Evolutionary conservation across 1,140 invertebrate species (phyloP).

Genomic region (Ptiloglossa arizonensis): DNA sequence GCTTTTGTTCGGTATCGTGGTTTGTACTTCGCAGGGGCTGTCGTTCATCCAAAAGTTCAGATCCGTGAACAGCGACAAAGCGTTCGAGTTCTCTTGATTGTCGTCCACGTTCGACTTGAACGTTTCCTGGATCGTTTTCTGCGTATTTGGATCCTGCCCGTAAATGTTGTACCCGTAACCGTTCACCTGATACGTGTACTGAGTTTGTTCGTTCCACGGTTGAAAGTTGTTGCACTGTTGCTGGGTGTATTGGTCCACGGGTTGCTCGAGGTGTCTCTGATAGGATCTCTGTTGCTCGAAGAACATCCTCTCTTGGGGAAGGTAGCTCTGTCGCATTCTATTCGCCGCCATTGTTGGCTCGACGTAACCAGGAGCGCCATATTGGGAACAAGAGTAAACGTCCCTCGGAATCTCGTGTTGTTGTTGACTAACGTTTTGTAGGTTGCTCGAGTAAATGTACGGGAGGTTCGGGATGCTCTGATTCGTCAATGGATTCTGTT

Average conservation of each 20-base stretch:
- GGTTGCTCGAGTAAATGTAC: not conserved
- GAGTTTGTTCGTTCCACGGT: not conserved
- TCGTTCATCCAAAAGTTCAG: conserved; percentile 22
- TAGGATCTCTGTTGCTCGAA: not conserved
- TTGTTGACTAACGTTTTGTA: not conserved
- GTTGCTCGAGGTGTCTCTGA: not conserved
- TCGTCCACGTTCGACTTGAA: not conserved
- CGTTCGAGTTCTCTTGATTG: not conserved
- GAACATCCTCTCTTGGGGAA: not conserved
- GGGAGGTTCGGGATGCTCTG: not conserved
- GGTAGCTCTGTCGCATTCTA: not conserved
- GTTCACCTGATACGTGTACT: not conserved
- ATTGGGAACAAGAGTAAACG: not conserved
- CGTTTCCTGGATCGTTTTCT: not conserved
- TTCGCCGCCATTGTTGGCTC: not conserved
- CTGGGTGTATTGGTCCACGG: not conserved
- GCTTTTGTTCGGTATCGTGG: not conserved
- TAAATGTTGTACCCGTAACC: not conserved
- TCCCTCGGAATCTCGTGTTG: not conserved
- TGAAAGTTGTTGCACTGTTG: not conserved
- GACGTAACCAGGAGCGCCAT: not conserved
- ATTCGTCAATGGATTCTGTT: not conserved
- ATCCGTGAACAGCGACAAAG: conserved; percentile 8
- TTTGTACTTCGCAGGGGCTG: not conserved
- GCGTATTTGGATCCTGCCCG: not conserved